These are phyloP conservation scores for Acrocephalus arundinaceus DNA, from an alignment of 2,113 vertebrate genomes.

Conservation along the genomic window DNA sequence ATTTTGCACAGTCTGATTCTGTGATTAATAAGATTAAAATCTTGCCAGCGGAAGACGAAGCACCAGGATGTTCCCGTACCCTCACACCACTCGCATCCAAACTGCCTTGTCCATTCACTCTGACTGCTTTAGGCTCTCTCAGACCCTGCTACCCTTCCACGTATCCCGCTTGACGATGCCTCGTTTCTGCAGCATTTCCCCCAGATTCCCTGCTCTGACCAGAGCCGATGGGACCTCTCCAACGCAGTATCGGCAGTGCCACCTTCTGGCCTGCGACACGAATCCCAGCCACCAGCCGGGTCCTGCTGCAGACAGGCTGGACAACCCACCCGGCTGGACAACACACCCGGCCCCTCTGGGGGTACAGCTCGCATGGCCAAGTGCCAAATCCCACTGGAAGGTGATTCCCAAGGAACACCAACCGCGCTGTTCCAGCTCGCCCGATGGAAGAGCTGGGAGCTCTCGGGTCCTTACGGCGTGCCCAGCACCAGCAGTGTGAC, in stretches of 20 bases:
- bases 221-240: not conserved
- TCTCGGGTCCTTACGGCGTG: rapidly evolving
- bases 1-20: not conserved
- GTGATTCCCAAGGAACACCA: not conserved
- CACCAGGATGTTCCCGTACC: not conserved
- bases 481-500: rapidly evolving
- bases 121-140: not conserved
- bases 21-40: not conserved
- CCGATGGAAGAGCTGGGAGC: not conserved
- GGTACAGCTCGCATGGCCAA: not conserved
- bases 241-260: slow-evolving; percentile 74
- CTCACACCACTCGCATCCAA: not conserved
- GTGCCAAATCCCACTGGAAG: rapidly evolving
- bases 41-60: not conserved
- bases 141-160: not conserved
- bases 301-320: not conserved
- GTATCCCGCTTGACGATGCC: not conserved
- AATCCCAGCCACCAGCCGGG: not conserved
- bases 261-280: slow-evolving; percentile 68
- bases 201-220: not conserved
- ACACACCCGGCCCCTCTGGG: rapidly evolving
- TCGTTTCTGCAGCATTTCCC: not conserved
- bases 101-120: not conserved
- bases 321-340: not conserved
- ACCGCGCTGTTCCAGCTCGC: rapidly evolving